Evolutionary conservation across 2,113 vertebrate genomes (phyloP).

Genomic region (Callocephalon fimbriatum): DNA sequence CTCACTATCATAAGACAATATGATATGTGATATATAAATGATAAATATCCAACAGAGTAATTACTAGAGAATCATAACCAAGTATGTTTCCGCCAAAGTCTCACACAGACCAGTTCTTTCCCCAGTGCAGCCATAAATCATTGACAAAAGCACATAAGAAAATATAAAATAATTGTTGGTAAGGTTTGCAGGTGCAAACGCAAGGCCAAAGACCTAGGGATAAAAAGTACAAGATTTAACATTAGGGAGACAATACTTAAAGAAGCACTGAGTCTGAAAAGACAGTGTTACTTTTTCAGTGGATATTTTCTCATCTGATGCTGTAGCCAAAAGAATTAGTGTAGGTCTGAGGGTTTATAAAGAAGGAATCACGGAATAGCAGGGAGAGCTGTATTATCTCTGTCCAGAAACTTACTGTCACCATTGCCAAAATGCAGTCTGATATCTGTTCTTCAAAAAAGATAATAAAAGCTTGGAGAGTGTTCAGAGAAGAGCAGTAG

Average conservation of each 20-base stretch:
- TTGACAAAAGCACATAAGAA: background rate
- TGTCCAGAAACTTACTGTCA: background rate
- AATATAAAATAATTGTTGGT: background rate
- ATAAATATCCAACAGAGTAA: constrained; percentile 17
- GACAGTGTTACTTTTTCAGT: background rate
- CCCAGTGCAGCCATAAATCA: background rate
- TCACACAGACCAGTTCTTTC: background rate
- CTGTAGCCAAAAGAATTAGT: background rate
- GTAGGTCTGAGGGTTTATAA: background rate
- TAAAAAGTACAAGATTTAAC: background rate
- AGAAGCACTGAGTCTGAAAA: background rate
- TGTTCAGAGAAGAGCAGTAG: background rate
- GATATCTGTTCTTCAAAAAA: background rate
- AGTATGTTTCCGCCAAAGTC: background rate
- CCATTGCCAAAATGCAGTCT: background rate
- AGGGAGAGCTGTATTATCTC: background rate
- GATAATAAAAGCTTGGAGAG: background rate
- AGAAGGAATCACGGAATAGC: background rate
- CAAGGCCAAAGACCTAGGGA: background rate
- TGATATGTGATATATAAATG: background rate
- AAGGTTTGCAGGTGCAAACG: background rate
- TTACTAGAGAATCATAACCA: background rate
- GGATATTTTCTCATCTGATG: background rate
- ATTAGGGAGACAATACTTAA: background rate
- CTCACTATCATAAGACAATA: background rate